Evolutionary conservation across 1,140 invertebrate species (phyloP).

Genomic region (Hylaeus volcanicus): DNA sequence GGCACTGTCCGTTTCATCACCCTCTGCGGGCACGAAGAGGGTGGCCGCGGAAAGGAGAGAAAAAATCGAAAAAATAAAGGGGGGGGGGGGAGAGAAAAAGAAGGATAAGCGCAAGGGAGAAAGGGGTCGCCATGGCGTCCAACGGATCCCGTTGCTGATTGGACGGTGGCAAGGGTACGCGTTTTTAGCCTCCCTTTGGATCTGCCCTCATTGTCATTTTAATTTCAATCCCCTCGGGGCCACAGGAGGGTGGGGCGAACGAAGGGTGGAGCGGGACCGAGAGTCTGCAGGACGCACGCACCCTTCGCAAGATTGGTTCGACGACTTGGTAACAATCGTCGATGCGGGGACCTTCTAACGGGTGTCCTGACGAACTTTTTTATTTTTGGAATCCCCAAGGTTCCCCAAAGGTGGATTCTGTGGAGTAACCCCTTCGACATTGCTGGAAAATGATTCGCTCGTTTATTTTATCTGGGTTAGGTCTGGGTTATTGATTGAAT

Average conservation of each 20-base stretch:
- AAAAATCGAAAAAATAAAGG: not conserved
- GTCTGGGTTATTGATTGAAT: no score
- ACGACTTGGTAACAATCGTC: slow-evolving; percentile 69
- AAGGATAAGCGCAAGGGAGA: slow-evolving; percentile 40
- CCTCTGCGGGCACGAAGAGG: slow-evolving; percentile 7
- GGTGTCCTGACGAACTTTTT: slow-evolving; percentile 26
- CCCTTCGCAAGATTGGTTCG: slow-evolving; percentile 72
- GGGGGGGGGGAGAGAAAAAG: not conserved
- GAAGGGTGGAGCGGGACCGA: slow-evolving; percentile 16
- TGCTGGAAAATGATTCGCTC: no score
- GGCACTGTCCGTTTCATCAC: not conserved
- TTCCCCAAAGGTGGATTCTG: not conserved
- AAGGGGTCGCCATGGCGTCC: slow-evolving; percentile 75
- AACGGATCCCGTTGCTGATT: slow-evolving; percentile 73
- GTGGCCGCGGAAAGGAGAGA: not conserved
- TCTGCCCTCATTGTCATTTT: slow-evolving; percentile 81
- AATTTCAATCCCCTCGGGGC: slow-evolving; percentile 76
- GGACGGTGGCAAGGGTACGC: slow-evolving; percentile 73
- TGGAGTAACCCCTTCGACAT: no score
- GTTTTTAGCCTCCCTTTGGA: slow-evolving; percentile 78
- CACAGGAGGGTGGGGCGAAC: slow-evolving; percentile 51
- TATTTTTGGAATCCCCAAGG: not conserved
- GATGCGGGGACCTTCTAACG: slow-evolving; percentile 43
- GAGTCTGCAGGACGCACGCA: slow-evolving; percentile 61
- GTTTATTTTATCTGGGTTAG: no score